Percentiles rank a stretch among this genome's conserved stretches.
These are phyloP conservation scores for Theodoxus fluviatilis DNA, from an alignment of 2,888 invertebrate genomes.

Conservation along the genomic window DNA sequence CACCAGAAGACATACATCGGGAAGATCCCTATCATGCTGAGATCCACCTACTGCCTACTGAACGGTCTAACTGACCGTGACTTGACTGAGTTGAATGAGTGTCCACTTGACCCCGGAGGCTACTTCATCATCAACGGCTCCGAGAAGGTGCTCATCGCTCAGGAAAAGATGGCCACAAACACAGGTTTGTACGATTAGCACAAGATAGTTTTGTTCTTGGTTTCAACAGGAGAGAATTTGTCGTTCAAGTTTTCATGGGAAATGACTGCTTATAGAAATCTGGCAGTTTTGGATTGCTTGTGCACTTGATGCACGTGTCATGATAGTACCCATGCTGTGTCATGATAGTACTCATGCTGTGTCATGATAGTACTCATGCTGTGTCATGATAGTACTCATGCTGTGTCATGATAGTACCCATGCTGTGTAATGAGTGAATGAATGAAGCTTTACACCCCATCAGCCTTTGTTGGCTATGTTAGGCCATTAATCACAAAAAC, in stretches of 20 bases:
- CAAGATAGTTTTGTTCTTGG: not conserved
- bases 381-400: too few relatives aligned
- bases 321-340: too few relatives aligned
- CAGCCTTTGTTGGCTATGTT: too few relatives aligned
- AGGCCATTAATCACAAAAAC: too few relatives aligned
- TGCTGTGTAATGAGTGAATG: too few relatives aligned
- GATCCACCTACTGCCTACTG: constrained; percentile 95
- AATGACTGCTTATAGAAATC: not conserved
- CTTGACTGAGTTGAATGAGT: constrained; percentile 98
- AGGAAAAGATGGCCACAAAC: constrained; percentile 99
- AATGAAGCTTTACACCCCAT: too few relatives aligned
- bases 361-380: too few relatives aligned
- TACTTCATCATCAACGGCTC: constrained; percentile 99
- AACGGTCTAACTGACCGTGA: constrained; percentile 97
- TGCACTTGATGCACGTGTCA: too few relatives aligned
- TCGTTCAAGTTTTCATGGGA: not conserved
- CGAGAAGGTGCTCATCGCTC: constrained; percentile 96
- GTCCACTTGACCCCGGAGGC: constrained; percentile 98
- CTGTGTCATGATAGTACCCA: too few relatives aligned
- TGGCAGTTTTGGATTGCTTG: too few relatives aligned
- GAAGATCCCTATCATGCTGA: constrained; percentile 98
- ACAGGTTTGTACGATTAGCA: constrained; percentile 69
- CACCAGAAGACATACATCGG: constrained; percentile 78
- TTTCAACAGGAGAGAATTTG: not conserved
- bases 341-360: too few relatives aligned